Conservation (phyloP, 2,888 invertebrate species). For the Stictocephala bisonia region DNA sequence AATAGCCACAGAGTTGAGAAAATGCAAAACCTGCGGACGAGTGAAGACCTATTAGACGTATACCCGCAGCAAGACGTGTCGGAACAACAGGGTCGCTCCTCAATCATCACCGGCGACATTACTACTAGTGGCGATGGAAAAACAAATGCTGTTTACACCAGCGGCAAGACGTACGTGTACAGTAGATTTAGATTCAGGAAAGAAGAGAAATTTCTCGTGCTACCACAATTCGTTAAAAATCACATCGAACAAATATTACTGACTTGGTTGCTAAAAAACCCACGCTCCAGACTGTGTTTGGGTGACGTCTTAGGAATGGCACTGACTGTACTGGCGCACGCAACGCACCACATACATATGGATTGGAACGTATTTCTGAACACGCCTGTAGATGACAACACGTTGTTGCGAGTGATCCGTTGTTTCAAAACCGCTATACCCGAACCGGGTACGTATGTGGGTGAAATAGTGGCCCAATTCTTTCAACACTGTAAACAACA, state of each 20-base stretch:
- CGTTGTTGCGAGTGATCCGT: neutral
- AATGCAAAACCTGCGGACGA: neutral
- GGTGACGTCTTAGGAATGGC: neutral
- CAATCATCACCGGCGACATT: too few species aligned
- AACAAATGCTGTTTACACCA: too few species aligned
- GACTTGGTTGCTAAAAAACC: neutral
- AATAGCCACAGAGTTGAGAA: neutral
- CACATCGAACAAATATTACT: neutral
- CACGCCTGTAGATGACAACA: neutral
- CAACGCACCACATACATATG: neutral
- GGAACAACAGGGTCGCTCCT: too few species aligned
- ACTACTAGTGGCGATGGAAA: too few species aligned
- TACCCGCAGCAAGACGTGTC: neutral
- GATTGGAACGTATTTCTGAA: neutral
- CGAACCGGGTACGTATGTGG: neutral
- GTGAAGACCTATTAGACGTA: neutral
- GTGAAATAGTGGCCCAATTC: slow-evolving; percentile 18
- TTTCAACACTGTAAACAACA: slow-evolving; percentile 27
- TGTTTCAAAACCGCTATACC: neutral
- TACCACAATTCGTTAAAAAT: neutral
- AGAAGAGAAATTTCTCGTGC: neutral
- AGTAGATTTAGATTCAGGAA: too few species aligned
- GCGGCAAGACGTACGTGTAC: too few species aligned
- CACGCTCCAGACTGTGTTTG: neutral
- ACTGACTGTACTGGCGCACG: neutral